Evolutionary conservation across 2,113 vertebrate species (phyloP), one percentile per base, ranked within the genome.

Genomic region (Suricata suricatta): DNA sequence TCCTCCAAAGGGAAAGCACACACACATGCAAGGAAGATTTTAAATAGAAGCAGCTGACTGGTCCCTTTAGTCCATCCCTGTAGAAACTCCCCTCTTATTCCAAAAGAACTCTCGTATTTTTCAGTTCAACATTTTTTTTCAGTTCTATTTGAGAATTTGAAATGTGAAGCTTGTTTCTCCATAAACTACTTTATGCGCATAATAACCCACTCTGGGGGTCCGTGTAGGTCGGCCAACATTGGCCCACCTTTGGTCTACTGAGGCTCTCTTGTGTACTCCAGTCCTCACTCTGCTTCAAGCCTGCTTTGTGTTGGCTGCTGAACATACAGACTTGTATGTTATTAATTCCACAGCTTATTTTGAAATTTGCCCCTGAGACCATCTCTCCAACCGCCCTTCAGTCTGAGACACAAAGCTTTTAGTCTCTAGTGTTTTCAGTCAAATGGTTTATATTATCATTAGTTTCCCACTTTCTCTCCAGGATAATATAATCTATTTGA

Each of bases 311-410:
- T 82, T 72, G 44, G 23, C 41, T 31, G 41, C 52, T 80, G 81
- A 93, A 77, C 71, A 72, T 29, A 93, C 33, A 31, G 31, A 84
- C 82, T 35, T 93, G 80, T 21, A 25, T 68, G 60, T 72, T 91
- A 79, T 88, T 91, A 93, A 94, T 91, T 96, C 95, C 79, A 82
- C 29, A 31, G 63, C 66, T 90, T 96, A 35, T 95, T 96, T 92
- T 81, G 80, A 90, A 95, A 96, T 33, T 90, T 90, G 80, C 64
- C 74, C 63, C 21, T 60, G 87, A 89, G 86, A 94, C 76, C 14
- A 33, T 76, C 91, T 83, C 84, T 90, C 90, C 47, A 69, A 74
- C 54, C 44, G 41, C 29, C 71, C 33, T 93, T 92, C 47, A 82
- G 66, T 57, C 25, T 7, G 33, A 69, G 47, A 89, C 84, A 88